These are phyloP conservation scores for Bombus affinis DNA, from an alignment of 1,140 invertebrate genomes.

Conservation along the genomic window DNA sequence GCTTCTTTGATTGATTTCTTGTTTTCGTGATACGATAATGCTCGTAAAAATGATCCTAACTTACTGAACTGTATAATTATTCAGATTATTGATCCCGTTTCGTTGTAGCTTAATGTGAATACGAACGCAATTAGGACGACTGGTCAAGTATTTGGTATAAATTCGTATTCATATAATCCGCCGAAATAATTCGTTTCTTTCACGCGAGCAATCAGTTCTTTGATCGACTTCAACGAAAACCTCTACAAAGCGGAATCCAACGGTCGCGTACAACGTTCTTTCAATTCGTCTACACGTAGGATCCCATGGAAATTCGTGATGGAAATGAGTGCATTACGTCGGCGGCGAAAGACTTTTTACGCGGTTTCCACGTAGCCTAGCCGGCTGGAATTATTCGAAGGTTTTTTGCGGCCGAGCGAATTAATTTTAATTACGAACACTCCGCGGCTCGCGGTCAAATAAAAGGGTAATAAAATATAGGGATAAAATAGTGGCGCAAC, in stretches of 20 bases:
- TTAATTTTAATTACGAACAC: slow-evolving; percentile 45
- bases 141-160: no score
- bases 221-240: not conserved
- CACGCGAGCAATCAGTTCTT: not conserved
- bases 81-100: not conserved
- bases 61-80: not conserved
- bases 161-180: not conserved
- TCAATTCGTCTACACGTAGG: not conserved
- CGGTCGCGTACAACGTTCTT: not conserved
- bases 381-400: not conserved
- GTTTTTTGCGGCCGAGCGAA: slow-evolving; percentile 17
- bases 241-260: not conserved
- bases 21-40: no score
- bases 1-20: no score
- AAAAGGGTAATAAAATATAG: slow-evolving; percentile 2
- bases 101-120: not conserved
- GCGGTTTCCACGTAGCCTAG: not conserved
- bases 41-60: no score
- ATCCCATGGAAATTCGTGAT: not conserved
- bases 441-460: not conserved
- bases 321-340: not conserved
- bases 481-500: slow-evolving; percentile 1
- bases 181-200: not conserved
- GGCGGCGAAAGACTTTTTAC: slow-evolving; percentile 7
- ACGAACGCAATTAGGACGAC: not conserved